These are phyloP conservation scores for Berghia stephanieae DNA, from an alignment of 1,140 invertebrate species.

Conservation along the genomic window DNA sequence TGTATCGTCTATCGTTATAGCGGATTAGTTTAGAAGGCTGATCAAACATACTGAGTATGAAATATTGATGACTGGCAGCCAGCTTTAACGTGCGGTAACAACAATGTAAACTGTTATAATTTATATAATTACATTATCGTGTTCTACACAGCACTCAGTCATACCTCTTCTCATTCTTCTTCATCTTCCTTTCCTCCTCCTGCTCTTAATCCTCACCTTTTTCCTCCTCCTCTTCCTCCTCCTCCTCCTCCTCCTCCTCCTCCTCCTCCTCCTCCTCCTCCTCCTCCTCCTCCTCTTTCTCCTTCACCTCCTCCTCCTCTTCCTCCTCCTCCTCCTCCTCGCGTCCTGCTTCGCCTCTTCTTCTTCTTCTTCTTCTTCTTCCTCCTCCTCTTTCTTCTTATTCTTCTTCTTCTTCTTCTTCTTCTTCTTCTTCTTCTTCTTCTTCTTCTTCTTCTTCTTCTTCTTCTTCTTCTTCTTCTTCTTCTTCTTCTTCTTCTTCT, in stretches of 20 bases:
- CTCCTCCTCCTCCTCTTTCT: not conserved
- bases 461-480: not conserved
- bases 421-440: not conserved
- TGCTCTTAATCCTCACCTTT: no score
- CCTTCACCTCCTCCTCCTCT: not conserved
- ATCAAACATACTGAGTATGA: no score
- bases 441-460: not conserved
- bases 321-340: not conserved
- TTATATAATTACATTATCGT: no score
- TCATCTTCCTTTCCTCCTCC: no score
- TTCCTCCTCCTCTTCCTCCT: constrained; percentile 4
- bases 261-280: not conserved
- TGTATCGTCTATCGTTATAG: no score
- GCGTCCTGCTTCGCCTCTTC: not conserved
- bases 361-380: not conserved
- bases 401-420: no score
- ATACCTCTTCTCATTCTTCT: no score
- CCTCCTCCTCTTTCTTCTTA: not conserved
- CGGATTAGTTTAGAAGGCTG: no score
- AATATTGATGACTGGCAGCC: no score
- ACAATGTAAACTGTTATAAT: no score
- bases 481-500: not conserved
- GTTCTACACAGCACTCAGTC: no score
- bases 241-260: not conserved
- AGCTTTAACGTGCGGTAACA: no score